Evolutionary conservation across 2,113 vertebrate genomes (phyloP), one percentile per base, ranked within the genome.

Genomic region (Trinectes maculatus): DNA sequence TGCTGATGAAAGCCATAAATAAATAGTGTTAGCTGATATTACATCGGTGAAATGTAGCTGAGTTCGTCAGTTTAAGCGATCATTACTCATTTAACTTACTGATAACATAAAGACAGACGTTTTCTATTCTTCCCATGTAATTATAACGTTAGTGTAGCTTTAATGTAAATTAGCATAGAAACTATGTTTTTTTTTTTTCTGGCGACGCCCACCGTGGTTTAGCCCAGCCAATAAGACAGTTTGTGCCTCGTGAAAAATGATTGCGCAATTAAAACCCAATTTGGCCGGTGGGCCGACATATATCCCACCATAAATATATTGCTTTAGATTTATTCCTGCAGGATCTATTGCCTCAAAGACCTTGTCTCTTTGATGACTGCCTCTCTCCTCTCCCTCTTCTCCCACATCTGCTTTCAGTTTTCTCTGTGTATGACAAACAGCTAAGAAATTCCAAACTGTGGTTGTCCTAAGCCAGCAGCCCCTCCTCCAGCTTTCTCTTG

Each of bases 401-500:
- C 53, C 83, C 65, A 90, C 92, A 92, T 93, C 92, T 93, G 92
- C 87, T 93, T 93, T 89, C 88, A 91, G 89, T 93, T 93, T 91
- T 79, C 89, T 80, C 79, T 36, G 82, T 84, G 85, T 89, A 88
- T 91, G 91, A 92, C 91, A 92, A 93, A 92, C 88, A 89, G 91
- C 51, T 33, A 85, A 91, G 85, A 91, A 87, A 91, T 93, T 92
- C 90, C 89, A 88, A 88, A 88, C 89, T 88, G 85, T 78, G 87
- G 89, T 90, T 52, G 68, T 81, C 71, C 69, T 76, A 85, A 87
- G 87, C 87, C 82, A 77, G 71, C 62, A 53, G 72, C 80, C 83
- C 86, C 77, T 79, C 77, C 87, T 69, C 79, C 65, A 46, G 80
- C 77, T 83, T 86, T 86, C 78, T 89, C 84, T 91, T 92, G 92